A percentile compares a stretch with the other conserved stretches of the same genome.
These are phyloP conservation scores for Drosophila santomea DNA, from an alignment of 1,140 invertebrate species.

Conservation along the genomic window DNA sequence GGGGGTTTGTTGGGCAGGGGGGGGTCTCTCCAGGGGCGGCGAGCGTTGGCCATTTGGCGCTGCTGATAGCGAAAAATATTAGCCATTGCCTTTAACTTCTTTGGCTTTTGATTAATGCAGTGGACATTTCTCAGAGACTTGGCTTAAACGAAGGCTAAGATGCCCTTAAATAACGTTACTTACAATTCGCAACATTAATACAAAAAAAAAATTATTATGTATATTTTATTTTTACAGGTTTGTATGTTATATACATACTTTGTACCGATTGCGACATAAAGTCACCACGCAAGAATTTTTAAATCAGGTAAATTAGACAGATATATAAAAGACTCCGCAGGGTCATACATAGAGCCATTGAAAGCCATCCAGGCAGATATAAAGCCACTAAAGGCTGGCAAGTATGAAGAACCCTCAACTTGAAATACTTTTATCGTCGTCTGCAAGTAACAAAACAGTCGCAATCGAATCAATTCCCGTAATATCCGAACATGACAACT, in stretches of 20 bases:
- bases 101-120: constrained; percentile 47
- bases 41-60: constrained; percentile 64
- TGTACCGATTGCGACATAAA: too few species aligned
- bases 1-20: not conserved
- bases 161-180: not conserved
- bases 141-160: not conserved
- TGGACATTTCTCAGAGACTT: constrained; percentile 18
- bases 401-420: constrained; percentile 5
- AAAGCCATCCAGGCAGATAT: not conserved
- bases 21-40: not conserved
- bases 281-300: too few species aligned
- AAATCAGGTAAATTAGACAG: too few species aligned
- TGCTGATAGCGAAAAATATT: constrained; percentile 71
- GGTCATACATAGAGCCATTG: not conserved
- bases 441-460: constrained; percentile 24
- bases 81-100: constrained; percentile 72
- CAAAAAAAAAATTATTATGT: too few species aligned
- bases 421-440: constrained; percentile 27
- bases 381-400: not conserved
- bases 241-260: too few species aligned
- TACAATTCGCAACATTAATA: too few species aligned
- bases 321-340: not conserved
- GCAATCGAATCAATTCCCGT: constrained; percentile 46
- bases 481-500: constrained; percentile 48
- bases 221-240: too few species aligned